Evolutionary conservation across 2,113 vertebrate genomes (phyloP), one percentile per base, ranked within the genome.

Genomic region (Oreamnos americanus): DNA sequence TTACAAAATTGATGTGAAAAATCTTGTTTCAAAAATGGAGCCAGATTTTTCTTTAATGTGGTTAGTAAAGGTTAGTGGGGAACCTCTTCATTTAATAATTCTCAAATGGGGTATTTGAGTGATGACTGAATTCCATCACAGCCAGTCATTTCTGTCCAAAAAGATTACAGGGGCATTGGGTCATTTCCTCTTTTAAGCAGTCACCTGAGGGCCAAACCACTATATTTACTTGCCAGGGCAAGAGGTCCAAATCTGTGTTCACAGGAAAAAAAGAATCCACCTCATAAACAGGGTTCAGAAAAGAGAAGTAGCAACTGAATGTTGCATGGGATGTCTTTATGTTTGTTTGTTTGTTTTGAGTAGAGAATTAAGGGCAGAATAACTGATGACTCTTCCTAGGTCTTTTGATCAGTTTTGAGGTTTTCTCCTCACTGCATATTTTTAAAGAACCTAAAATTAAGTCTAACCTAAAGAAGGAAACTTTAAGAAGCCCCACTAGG

Each of bases 381-480:
- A 81, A 82, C 15, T 43, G 39, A 36, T 58, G 51, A 58, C 6
- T 67, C 28, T 76, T 21, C 90, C 25, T 28, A 17, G 1, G 11
- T 92, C 14, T 84, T 94, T 92, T 87, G 39, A 14, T 85, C 5
- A 96, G 89, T 96, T 39, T 67, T 95, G 47, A 96, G 78, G 91
- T 97, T 85, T 91, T 51, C 49, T 82, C 51, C 43, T 87, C 15
- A 30, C 16, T 45, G 28, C 58, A 94, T 93, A 43, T 67, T 92
- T 94, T 90, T 79, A 94, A 92, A 78, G 43, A 78, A 5, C 8
- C 57, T 94, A 58, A 96, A 92, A 92, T 94, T 23, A 7, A 5
- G 43, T 96, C 13, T 57, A 45, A 78, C 4, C 0, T 90, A 58
- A 53, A 91, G 92, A 97, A 95, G 90, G 23, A 64, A 93, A 96